These are phyloP conservation scores for Echinops telfairi DNA, from an alignment of 2,113 vertebrate genomes.

Conservation along the genomic window DNA sequence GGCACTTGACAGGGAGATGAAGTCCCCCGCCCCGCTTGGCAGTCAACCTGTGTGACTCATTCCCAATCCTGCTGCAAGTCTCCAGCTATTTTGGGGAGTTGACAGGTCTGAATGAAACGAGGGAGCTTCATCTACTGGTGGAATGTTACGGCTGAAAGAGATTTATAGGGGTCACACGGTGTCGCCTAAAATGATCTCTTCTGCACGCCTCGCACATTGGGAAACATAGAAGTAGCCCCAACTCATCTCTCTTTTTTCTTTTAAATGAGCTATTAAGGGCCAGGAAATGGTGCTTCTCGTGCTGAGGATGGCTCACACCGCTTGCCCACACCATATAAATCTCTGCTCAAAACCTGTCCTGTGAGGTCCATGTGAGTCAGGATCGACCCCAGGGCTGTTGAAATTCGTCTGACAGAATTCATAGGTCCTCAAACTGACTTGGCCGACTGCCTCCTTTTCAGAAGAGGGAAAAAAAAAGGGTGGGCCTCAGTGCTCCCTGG, in stretches of 20 bases:
- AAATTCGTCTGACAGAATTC: too few species aligned
- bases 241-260: neutral
- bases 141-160: slow-evolving; percentile 7
- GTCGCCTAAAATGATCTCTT: slow-evolving; percentile 41
- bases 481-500: too few species aligned
- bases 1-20: neutral
- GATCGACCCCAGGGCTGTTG: too few species aligned
- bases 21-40: neutral
- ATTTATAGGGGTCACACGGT: neutral
- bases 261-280: neutral
- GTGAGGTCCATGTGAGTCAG: too few species aligned
- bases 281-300: neutral
- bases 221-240: neutral
- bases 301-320: neutral
- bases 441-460: too few species aligned
- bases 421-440: too few species aligned
- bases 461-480: too few species aligned
- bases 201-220: neutral
- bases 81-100: slow-evolving; percentile 15
- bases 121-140: slow-evolving; percentile 51
- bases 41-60: slow-evolving; percentile 8
- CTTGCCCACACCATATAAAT: neutral
- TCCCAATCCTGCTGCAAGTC: slow-evolving; percentile 48
- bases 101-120: slow-evolving; percentile 66
- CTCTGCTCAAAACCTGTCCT: neutral